Conservation (phyloP, 2,113 vertebrate genomes). For the Trogon melanurus region DNA sequence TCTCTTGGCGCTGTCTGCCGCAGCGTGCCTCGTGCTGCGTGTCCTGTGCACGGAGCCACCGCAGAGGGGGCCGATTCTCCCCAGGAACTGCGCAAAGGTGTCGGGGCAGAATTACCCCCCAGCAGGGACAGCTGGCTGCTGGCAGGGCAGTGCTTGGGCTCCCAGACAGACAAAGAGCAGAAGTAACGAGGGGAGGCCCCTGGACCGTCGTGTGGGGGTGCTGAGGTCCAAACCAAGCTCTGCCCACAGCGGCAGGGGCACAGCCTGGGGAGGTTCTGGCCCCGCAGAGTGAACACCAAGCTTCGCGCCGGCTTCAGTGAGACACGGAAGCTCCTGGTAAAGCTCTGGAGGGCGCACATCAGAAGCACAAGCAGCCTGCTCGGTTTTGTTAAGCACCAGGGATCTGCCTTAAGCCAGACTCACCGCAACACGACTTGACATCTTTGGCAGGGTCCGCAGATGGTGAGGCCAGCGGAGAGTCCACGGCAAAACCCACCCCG, state of each 20-base stretch:
- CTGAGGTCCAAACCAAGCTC: background rate
- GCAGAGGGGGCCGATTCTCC: accelerated
- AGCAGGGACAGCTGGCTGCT: background rate
- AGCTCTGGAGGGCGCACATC: background rate
- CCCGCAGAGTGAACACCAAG: background rate
- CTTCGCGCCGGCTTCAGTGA: accelerated
- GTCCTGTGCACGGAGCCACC: background rate
- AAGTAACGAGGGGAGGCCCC: accelerated
- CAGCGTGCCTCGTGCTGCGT: accelerated
- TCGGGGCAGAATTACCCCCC: accelerated
- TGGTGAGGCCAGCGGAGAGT: too few species aligned
- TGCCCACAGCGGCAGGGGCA: accelerated
- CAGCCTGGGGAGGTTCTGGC: background rate
- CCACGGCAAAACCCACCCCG: accelerated
- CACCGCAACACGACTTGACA: accelerated
- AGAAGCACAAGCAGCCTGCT: background rate
- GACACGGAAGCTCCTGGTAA: accelerated
- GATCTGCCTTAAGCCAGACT: background rate
- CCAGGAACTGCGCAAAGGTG: accelerated
- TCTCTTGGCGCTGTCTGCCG: accelerated
- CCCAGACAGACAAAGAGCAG: background rate
- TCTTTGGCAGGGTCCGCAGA: accelerated
- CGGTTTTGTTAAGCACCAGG: accelerated
- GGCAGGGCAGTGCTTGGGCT: accelerated
- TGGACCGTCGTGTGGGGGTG: accelerated